Base-by-base conservation (phyloP, 2,797 vertebrate species). In the Muscicapa striata region DNA sequence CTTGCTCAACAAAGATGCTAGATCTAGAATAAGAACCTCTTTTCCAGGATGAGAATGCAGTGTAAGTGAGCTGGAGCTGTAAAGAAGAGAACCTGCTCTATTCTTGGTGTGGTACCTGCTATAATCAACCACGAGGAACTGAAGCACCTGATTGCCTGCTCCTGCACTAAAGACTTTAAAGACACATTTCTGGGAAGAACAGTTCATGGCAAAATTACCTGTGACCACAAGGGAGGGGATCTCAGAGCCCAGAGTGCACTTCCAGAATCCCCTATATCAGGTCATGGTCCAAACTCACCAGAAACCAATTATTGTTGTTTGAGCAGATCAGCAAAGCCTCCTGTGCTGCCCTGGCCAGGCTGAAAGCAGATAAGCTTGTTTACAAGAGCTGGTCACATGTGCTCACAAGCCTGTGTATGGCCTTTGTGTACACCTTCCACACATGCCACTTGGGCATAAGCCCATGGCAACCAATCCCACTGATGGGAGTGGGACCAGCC, bases 371-470 rank as follows among this genome's bases (percentile, higher is more conserved):
- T 75, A 57, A 63, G 12, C 55, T 58, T 84, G 49, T 88, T 84
- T 77, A 29, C 18, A 32, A 32, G 54, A 89, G 38, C 57, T 77
- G 27, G 13, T 41, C 46, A 49, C 29, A 4, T 24, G 40, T 63
- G 24, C 55, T 90, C 63, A 38, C 27, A 21, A 41, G 63, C 34
- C 5, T 24, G 41, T 67, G 29, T 32, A 10, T 20, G 14, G 13
- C 49, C 19, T 34, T 2, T 38, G 26, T 45, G 69, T 36, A 17
- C 48, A 32, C 20, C 36, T 13, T 10, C 22, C 8, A 51, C 30
- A 36, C 3, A 2, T 9, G 10, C 20, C 29, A 23, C 32, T 51
- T 51, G 3, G 3, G 21, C 2, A 0, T 38, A 45, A 73, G 40
- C 12, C 54, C 49, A 41, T 48, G 62, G 69, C 58, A 93, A 70